phyloP scores from a whole-genome alignment of 2,888 invertebrate genomes.

The Drosophila infuscata region DNA sequence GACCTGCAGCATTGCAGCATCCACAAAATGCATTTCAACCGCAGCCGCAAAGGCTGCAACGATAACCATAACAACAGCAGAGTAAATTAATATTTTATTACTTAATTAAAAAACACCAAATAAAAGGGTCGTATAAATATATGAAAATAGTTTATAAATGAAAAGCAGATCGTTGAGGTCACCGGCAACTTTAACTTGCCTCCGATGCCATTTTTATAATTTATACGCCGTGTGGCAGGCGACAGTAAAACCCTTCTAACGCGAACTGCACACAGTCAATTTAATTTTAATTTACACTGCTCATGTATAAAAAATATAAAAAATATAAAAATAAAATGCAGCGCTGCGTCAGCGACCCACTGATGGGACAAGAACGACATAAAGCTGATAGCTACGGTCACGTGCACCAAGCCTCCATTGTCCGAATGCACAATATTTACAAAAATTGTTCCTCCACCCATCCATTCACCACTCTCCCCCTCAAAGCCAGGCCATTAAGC shows the following conservation, averaged over 20 bases:
- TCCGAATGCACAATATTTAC: constrained; percentile 59
- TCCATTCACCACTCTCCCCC: not conserved
- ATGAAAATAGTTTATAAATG: constrained; percentile 55
- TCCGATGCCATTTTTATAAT: constrained; percentile 56
- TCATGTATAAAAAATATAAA: constrained; percentile 68
- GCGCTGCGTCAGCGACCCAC: constrained; percentile 30
- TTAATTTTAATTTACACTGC: constrained; percentile 73
- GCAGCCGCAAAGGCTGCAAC: constrained; percentile 40
- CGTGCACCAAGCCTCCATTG: constrained; percentile 20
- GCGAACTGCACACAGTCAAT: constrained; percentile 60
- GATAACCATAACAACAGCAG: constrained; percentile 46
- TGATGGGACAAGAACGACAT: constrained; percentile 37
- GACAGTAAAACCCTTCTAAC: constrained; percentile 32
- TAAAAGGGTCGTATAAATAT: constrained; percentile 54
- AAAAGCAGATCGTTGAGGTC: constrained; percentile 39
- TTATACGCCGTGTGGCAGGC: constrained; percentile 55
- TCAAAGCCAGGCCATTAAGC: constrained; percentile 65
- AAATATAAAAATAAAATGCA: constrained; percentile 51
- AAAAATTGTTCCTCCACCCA: constrained; percentile 46
- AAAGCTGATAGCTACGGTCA: constrained; percentile 47
- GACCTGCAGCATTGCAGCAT: constrained; percentile 47
- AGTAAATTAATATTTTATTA: constrained; percentile 77
- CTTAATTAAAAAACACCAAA: constrained; percentile 76
- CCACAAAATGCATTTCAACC: constrained; percentile 77
- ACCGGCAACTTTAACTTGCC: constrained; percentile 56